phyloP scores from a whole-genome alignment of 2,888 invertebrate genomes.

The Willowsia nigromaculata region DNA sequence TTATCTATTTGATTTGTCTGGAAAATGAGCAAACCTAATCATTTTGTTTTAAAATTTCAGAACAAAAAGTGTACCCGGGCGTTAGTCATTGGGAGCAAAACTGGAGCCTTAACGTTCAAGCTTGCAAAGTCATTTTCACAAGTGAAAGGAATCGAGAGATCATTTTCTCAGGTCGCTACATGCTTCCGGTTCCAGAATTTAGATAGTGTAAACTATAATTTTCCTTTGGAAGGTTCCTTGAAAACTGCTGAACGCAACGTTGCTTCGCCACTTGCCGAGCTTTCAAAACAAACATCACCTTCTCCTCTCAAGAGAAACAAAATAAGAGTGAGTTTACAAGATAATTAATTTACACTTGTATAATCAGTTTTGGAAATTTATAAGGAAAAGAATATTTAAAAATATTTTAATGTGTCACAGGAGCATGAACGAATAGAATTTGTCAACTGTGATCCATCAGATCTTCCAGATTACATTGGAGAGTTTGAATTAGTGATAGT shows the following conservation, averaged over 20 bases:
- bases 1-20: not conserved
- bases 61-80: conserved; percentile 64
- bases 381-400: too few relatives aligned
- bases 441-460: conserved; percentile 65
- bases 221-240: conserved; percentile 76
- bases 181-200: conserved; percentile 76
- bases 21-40: not conserved
- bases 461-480: conserved; percentile 63
- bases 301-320: not conserved
- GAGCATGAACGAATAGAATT: conserved; percentile 72
- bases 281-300: not conserved
- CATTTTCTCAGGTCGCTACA: conserved; percentile 74
- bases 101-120: conserved; percentile 73
- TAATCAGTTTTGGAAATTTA: too few relatives aligned
- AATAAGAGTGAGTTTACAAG: not conserved
- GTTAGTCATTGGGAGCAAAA: conserved; percentile 76
- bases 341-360: too few relatives aligned
- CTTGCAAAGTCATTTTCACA: conserved; percentile 72
- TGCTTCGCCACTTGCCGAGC: conserved; percentile 27
- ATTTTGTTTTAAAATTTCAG: conserved; percentile 39
- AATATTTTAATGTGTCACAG: conserved; percentile 26
- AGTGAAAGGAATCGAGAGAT: conserved; percentile 76
- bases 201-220: conserved; percentile 64
- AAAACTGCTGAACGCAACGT: conserved; percentile 63
- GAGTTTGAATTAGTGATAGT: conserved; percentile 74